Base-by-base conservation (phyloP, 2,888 invertebrate species). In the Stenolophus ochropezus region DNA sequence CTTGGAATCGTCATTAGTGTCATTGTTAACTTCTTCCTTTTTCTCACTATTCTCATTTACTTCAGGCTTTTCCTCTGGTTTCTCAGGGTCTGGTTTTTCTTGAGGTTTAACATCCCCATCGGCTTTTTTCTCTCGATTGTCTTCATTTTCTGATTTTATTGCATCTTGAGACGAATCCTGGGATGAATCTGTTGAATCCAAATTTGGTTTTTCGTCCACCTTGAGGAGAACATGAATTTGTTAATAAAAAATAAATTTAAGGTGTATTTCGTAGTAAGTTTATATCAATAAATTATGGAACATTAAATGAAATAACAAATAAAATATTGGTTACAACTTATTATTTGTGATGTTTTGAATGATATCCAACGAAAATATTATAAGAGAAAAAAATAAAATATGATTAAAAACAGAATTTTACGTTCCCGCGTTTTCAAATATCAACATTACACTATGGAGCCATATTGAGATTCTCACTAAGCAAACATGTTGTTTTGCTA, bases 371-470 rank as follows among this genome's bases (percentile, higher is more conserved):
- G 18, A 69, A 69, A 69, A 69, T 69, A 27, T 18, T 33, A 27
- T 33, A 16, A 33, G 33, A 69, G 27, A 69, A 69, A 69, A 69
- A 69, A 69, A 69, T 69, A 33, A 69, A 69, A 69, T 33, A 33
- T 69, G 8, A 27, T 69, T 6, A 27, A 8, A 33, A 8, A 33
- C 18, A 14, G 27, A 33, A 69, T 18, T 69, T 69, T 69, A 83
- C 84, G 88, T 89, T 89, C 89, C 89, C 89, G 89, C 89, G 89
- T 89, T 88, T 89, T 88, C 86, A 85, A 85, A 86, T 85, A 88
- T 87, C 88, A 89, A 88, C 88, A 86, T 84, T 87, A 88, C 84
- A 74, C 75, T 49, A 47, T 51, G 81, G 81, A 82, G 89, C 89
- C 89, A 89, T 89, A 87, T 88, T 89, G 88, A 85, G 87, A 84